Evolutionary conservation across 2,888 invertebrate genomes (phyloP), one percentile per base, ranked within the genome.

Genomic region (Mythimna pallens): DNA sequence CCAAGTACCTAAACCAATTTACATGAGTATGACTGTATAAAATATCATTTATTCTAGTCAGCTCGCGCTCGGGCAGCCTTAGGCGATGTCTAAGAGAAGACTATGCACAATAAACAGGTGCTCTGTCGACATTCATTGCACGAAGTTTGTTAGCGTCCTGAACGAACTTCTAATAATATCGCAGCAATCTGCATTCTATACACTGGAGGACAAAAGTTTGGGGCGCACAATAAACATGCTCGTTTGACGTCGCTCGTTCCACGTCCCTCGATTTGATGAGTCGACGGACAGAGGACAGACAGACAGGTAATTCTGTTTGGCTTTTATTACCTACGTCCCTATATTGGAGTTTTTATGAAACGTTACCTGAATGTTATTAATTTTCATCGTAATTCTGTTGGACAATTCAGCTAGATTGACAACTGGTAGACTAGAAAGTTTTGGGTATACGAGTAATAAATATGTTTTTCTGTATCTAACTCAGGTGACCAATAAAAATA

Each of bases 311-410:
- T 81, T 83, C 59, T 68, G 76, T 70, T 73, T 63, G 71, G 62
- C 30, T 76, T 78, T 84, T 83, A 81, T 73, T 78, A 76, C 73
- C 65, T 66, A 70, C 69, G 73, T 78, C 59, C 67, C 61, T 71
- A 71, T 81, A 83, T 84, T 84, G 63, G 62, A 63, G 59, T 73
- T 83, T 83, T 81, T 81, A 84, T 83, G 68, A 52, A 73, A 79
- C 67, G 36, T 67, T 65, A 62, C 70, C 62, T 81, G 65, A 73
- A 84, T 70, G 36, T 63, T 79, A 74, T 74, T 80, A 59, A 78
- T 76, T 78, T 78, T 67, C 69, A 59, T 75, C 25, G 55, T 69
- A 59, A 59, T 78, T 71, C 66, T 34, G 78, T 50, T 55, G 17
- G 66, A 22, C 55, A 70, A 78, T 78, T 70, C 14, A 58, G 59